Evolutionary conservation across 1,140 invertebrate genomes (phyloP), one percentile per base, ranked within the genome.

Genomic region (Lethrus apterus): DNA sequence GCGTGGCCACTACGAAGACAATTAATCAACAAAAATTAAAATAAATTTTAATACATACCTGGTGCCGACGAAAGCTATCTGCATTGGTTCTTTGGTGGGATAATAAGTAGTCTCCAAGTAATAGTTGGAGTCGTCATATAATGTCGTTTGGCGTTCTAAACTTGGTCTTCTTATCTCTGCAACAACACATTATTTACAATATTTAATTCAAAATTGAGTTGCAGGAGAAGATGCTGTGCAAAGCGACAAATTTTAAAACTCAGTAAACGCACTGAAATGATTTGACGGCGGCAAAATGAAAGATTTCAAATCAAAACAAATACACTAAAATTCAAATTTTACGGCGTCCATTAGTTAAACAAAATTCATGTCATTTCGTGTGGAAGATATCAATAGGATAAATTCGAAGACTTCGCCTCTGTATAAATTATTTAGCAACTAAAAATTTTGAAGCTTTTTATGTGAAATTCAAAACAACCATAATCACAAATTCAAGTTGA

Each of bases 81-180:
- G 59, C 17, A 50, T 55, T 29, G 49, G 42, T 17, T 51, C 47
- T 17, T 51, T 32, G n/a, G 48, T 9, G 8, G 55, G 49, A 51
- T 59, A 59, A 23, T 55, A 54, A 26, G 32, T 60, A 9, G 48
- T 49, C 32, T 62, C 57, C 21, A 45, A 48, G 40, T 57, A 64
- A 31, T 47, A 64, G n/a, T 41, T 52, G 7, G 74, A 68, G 52
- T 89, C 85, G 62, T 87, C 84, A 57, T 86, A 86, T 51, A 86
- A 65, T 38, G 83, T 87, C 50, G 76, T 82, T 69, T 89, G 86
- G 60, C 85, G 72, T 65, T 88, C 86, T 54, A 89, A 69, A 65
- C 84, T 88, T 49, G 83, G 82, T 62, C 81, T 73, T 61, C 84
- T 74, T 44, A 73, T 62, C 43, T 66, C 58, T 62, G 51, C 35